These are phyloP conservation scores for Tachystola acroxantha DNA, from an alignment of 2,888 invertebrate genomes.

Conservation along the genomic window DNA sequence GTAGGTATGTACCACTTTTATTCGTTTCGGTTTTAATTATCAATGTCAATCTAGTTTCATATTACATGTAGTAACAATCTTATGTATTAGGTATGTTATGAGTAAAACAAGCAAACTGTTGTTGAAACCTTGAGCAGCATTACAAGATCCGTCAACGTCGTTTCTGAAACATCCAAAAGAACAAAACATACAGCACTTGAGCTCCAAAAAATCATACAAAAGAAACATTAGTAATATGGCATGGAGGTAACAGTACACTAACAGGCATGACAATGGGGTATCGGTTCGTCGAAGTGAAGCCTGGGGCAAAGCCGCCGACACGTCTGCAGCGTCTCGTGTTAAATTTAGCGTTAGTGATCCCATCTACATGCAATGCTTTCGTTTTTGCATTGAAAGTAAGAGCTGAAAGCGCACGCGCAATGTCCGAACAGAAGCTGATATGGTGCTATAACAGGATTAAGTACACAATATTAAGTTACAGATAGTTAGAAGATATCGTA, in stretches of 20 bases:
- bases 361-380: conserved; percentile 37
- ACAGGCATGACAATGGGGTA: conserved; percentile 70
- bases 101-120: too few species aligned
- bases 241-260: conserved; percentile 70
- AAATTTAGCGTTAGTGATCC: conserved; percentile 75
- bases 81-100: too few species aligned
- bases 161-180: conserved; percentile 4
- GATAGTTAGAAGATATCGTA: too few species aligned
- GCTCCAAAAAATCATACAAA: conserved; percentile 30
- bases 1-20: too few species aligned
- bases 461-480: too few species aligned
- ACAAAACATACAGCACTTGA: conserved; percentile 16
- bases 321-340: conserved; percentile 48
- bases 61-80: too few species aligned
- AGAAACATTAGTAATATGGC: conserved; percentile 55
- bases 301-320: conserved; percentile 44
- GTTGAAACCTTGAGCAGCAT: too few species aligned
- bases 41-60: too few species aligned
- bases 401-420: not conserved
- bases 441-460: too few species aligned
- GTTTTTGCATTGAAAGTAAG: conserved; percentile 43
- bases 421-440: not conserved
- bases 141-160: not conserved
- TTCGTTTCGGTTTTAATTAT: too few species aligned
- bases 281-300: conserved; percentile 60